Percentiles rank a stretch among this genome's conserved stretches.
These are phyloP conservation scores for Eospalax fontanierii DNA, from an alignment of 2,797 vertebrate species.

Conservation along the genomic window DNA sequence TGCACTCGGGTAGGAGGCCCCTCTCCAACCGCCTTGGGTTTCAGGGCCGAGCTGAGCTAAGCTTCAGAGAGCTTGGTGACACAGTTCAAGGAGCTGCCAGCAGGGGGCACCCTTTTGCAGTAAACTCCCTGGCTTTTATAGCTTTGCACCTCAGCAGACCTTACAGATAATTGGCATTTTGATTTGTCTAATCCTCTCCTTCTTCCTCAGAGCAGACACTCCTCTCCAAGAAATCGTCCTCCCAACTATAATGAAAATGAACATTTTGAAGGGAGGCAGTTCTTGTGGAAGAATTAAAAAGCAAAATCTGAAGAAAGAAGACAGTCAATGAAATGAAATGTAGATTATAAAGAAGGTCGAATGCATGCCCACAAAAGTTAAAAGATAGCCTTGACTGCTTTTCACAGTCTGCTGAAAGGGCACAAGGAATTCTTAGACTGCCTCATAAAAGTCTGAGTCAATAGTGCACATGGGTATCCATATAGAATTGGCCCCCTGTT, in stretches of 20 bases:
- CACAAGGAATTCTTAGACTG: constrained; percentile 45
- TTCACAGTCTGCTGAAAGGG: constrained; percentile 56
- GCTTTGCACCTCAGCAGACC: constrained; percentile 77
- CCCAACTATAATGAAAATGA: constrained; percentile 84
- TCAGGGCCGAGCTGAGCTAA: neutral
- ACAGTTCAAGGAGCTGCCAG: constrained; percentile 86
- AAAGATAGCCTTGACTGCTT: constrained; percentile 59
- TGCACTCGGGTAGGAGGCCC: constrained; percentile 55
- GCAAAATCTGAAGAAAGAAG: constrained; percentile 86
- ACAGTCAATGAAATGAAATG: constrained; percentile 80
- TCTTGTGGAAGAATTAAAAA: constrained; percentile 88
- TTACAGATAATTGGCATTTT: constrained; percentile 88
- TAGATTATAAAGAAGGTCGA: constrained; percentile 80
- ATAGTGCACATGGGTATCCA: neutral
- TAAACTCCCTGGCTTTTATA: constrained; percentile 86
- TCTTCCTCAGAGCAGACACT: constrained; percentile 69
- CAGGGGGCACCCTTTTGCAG: constrained; percentile 90
- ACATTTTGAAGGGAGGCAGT: constrained; percentile 88
- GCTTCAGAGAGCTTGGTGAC: neutral
- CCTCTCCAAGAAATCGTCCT: constrained; percentile 55
- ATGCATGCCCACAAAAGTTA: constrained; percentile 56
- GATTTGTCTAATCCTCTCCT: constrained; percentile 79
- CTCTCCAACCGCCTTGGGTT: constrained; percentile 82
- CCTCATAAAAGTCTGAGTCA: constrained; percentile 57
- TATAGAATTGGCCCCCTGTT: constrained; percentile 42